These are phyloP conservation scores for Sebastes matsubarae DNA, from an alignment of 2,797 vertebrate genomes.

Conservation along the genomic window DNA sequence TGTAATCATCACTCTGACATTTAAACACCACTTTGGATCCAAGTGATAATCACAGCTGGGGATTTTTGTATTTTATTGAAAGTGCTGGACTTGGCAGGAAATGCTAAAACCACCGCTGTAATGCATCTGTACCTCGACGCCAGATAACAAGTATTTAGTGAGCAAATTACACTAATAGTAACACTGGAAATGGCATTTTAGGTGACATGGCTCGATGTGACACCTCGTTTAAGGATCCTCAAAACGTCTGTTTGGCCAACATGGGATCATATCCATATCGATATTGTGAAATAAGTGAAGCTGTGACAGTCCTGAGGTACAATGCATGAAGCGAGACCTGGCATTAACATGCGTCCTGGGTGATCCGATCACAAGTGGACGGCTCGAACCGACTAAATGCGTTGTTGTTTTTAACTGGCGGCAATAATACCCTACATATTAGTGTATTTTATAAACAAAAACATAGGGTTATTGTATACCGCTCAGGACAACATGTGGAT, in stretches of 20 bases:
- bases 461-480: too few relatives aligned
- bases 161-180: neutral
- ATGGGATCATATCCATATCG: neutral
- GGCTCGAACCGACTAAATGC: too few relatives aligned
- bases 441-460: too few relatives aligned
- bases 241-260: too few relatives aligned
- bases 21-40: neutral
- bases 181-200: neutral
- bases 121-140: neutral
- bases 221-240: neutral
- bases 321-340: accelerated
- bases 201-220: neutral
- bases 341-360: too few relatives aligned
- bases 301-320: too few relatives aligned
- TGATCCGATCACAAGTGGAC: too few relatives aligned
- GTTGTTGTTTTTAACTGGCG: too few relatives aligned
- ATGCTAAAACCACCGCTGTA: neutral
- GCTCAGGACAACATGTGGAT: too few relatives aligned
- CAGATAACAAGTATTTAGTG: neutral
- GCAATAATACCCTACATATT: too few relatives aligned
- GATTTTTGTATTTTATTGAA: neutral
- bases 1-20: neutral
- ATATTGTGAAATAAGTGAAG: neutral
- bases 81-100: neutral
- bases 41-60: neutral